These are phyloP conservation scores for Gambusia yucatana DNA, from an alignment of 2,797 vertebrate species.

Conservation along the genomic window DNA sequence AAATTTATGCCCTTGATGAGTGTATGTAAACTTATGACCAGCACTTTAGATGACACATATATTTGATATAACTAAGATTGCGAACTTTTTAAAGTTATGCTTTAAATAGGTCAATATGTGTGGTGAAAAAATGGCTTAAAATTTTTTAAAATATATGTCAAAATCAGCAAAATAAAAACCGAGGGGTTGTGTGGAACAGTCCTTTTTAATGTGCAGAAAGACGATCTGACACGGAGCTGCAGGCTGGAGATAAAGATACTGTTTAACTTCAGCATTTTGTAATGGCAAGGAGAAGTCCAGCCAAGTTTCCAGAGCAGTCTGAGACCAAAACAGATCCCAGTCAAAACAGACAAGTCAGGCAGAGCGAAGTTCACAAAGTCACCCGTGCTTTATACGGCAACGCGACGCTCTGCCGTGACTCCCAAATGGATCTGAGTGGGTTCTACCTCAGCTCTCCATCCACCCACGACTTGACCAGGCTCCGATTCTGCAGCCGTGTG, in stretches of 20 bases:
- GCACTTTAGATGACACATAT: not conserved
- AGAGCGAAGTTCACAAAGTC: slow-evolving; percentile 19
- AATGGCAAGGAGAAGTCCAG: slow-evolving; percentile 8
- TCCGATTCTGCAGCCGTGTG: slow-evolving; percentile 64
- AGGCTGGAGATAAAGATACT: not conserved
- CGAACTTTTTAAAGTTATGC: not conserved
- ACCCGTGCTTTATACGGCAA: slow-evolving; percentile 35
- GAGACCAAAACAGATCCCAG: slow-evolving; percentile 37
- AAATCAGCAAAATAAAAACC: not conserved
- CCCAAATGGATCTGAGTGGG: slow-evolving; percentile 19
- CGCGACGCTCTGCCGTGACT: slow-evolving; percentile 32
- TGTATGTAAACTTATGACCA: not conserved
- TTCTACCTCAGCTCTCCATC: slow-evolving; percentile 13
- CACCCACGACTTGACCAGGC: slow-evolving; percentile 12
- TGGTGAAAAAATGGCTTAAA: not conserved
- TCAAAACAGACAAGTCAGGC: slow-evolving; percentile 38
- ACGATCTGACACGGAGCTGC: not conserved
- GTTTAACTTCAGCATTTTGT: slow-evolving; percentile 34
- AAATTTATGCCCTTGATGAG: not conserved
- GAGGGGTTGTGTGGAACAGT: not conserved
- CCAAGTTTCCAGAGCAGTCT: slow-evolving; percentile 52
- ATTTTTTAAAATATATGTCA: not conserved
- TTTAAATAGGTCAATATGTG: not conserved
- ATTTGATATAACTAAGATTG: not conserved
- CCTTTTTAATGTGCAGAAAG: not conserved